Evolutionary conservation across 2,113 vertebrate species (phyloP).

Genomic region (Malurus melanocephalus): DNA sequence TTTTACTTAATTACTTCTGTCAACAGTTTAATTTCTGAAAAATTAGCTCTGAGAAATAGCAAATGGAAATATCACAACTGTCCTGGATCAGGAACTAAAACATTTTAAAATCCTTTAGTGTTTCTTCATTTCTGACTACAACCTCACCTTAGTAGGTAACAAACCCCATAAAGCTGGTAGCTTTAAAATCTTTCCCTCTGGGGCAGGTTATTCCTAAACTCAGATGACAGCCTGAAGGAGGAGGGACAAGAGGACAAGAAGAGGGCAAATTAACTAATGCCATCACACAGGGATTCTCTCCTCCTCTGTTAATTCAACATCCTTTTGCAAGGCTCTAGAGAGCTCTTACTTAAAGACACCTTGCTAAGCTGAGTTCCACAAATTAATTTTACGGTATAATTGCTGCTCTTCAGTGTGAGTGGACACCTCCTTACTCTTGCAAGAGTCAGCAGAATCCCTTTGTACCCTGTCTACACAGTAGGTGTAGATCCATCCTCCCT

Average conservation of each 20-base stretch:
- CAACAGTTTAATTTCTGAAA: background rate
- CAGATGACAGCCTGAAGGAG: background rate
- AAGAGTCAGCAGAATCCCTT: background rate
- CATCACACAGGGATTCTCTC: background rate
- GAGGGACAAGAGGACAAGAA: background rate
- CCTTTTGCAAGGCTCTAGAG: background rate
- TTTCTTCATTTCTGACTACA: background rate
- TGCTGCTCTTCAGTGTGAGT: background rate
- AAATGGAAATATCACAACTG: background rate
- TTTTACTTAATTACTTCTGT: background rate
- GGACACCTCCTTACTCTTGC: background rate
- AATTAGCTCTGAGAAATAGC: background rate
- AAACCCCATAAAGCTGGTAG: background rate
- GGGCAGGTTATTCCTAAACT: background rate
- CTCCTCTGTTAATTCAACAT: background rate
- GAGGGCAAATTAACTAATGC: background rate
- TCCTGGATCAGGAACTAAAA: background rate
- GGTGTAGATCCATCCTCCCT: background rate
- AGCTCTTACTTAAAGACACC: background rate
- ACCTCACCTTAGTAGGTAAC: background rate
- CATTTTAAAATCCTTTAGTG: background rate
- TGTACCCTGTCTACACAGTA: background rate
- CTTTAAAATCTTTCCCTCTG: background rate
- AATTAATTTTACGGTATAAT: background rate
- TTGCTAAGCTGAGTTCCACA: background rate